Evolutionary conservation across 1,140 invertebrate species (phyloP).

Genomic region (Caenorhabditis brenneri): DNA sequence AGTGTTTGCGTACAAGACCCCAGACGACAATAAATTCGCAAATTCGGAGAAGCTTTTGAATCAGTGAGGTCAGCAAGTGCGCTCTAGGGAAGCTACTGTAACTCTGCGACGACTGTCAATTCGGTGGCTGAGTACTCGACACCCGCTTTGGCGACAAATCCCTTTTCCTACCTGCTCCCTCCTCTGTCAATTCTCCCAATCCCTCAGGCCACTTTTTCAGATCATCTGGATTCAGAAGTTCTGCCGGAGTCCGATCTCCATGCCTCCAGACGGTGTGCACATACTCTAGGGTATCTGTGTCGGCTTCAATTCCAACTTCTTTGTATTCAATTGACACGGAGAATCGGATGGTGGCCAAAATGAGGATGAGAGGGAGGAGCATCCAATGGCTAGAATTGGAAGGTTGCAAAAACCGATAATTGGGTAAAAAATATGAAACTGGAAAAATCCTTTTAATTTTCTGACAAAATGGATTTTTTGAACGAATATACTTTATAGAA

Average conservation of each 20-base stretch:
- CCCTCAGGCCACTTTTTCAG: conserved; percentile 60
- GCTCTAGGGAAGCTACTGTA: too few relatives aligned
- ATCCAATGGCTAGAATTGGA: not conserved
- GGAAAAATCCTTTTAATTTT: too few relatives aligned
- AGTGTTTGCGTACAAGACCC: too few relatives aligned
- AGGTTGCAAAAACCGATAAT: too few relatives aligned
- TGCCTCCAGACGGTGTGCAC: conserved; percentile 64
- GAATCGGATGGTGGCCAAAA: not conserved
- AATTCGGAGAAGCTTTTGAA: too few relatives aligned
- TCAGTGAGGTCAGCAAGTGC: too few relatives aligned
- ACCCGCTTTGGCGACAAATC: too few relatives aligned
- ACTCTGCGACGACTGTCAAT: too few relatives aligned
- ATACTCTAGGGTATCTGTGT: conserved; percentile 50
- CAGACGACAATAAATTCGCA: too few relatives aligned
- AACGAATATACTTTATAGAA: not conserved
- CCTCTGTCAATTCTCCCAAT: conserved; percentile 64
- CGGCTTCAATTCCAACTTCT: not conserved
- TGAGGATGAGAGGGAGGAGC: conserved; percentile 4
- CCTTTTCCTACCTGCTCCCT: conserved; percentile 52
- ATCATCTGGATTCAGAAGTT: conserved; percentile 59
- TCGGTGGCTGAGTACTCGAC: too few relatives aligned
- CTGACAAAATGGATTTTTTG: not conserved
- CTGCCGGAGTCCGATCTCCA: conserved; percentile 65
- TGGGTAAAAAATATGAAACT: too few relatives aligned
- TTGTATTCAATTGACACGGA: not conserved